Percentiles rank a stretch among this genome's conserved stretches.
Conservation (phyloP, 2,888 invertebrate genomes). For the Protophormia terraenovae region DNA sequence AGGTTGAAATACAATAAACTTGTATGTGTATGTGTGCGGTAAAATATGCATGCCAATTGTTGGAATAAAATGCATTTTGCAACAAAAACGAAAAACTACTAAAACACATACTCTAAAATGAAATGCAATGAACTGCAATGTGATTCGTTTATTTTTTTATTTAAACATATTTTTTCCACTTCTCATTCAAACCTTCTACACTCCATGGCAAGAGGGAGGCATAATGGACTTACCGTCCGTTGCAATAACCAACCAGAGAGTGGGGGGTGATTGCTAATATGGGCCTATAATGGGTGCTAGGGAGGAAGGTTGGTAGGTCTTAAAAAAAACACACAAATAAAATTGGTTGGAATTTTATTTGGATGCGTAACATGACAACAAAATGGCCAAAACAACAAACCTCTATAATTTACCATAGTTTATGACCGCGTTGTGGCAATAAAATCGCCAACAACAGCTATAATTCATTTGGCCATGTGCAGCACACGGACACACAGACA, state of each 20-base stretch:
- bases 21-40: neutral
- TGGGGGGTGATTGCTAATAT: neutral
- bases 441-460: slow-evolving; percentile 80
- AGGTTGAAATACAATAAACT: too few relatives aligned
- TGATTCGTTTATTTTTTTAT: slow-evolving; percentile 57
- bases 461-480: slow-evolving; percentile 77
- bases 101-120: slow-evolving; percentile 4
- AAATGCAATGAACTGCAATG: slow-evolving; percentile 63
- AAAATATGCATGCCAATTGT: slow-evolving; percentile 42
- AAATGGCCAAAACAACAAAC: slow-evolving; percentile 80
- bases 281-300: neutral
- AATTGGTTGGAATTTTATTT: slow-evolving; percentile 67
- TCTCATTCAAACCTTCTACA: neutral
- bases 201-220: neutral
- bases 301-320: slow-evolving; percentile 24
- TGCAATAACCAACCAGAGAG: neutral
- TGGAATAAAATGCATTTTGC: slow-evolving; percentile 46
- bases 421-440: slow-evolving; percentile 80
- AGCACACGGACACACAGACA: slow-evolving; percentile 70
- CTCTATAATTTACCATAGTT: slow-evolving; percentile 81
- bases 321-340: slow-evolving; percentile 50
- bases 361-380: slow-evolving; percentile 79
- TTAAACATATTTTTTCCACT: slow-evolving; percentile 23
- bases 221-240: neutral
- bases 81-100: slow-evolving; percentile 10